A percentile compares a stretch with the other conserved stretches of the same genome.
These are phyloP conservation scores for Intellagama lesueurii DNA, from an alignment of 2,797 vertebrate species.

Conservation along the genomic window DNA sequence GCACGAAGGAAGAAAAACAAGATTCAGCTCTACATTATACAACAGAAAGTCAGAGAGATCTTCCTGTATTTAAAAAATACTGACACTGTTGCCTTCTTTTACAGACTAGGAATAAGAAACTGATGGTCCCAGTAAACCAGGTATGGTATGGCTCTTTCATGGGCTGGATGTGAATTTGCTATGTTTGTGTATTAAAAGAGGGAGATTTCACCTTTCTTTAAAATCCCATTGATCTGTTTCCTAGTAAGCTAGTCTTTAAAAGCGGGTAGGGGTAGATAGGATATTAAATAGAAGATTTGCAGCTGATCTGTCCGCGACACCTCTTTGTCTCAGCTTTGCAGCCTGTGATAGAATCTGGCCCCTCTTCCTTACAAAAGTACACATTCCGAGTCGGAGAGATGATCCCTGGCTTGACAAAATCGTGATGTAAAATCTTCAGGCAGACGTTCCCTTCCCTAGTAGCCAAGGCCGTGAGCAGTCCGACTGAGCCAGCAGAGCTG, in stretches of 20 bases:
- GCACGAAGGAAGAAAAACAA: no score
- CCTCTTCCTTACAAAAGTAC: no score
- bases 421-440: no score
- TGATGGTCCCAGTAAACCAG: not conserved
- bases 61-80: no score
- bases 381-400: no score
- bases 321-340: no score
- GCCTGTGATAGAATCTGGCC: not conserved
- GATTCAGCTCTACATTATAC: not conserved
- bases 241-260: not conserved
- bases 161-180: not conserved
- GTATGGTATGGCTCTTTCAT: constrained; percentile 38
- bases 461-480: no score
- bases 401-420: no score
- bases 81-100: constrained; percentile 17
- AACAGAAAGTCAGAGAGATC: not conserved
- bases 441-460: no score
- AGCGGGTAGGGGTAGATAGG: not conserved
- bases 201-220: not conserved
- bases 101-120: constrained; percentile 69
- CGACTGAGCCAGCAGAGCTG: no score
- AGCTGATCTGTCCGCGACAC: no score
- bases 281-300: not conserved
- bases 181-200: not conserved
- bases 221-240: not conserved